phyloP scores from a whole-genome alignment of 2,797 vertebrate species.

The Tapirus indicus region DNA sequence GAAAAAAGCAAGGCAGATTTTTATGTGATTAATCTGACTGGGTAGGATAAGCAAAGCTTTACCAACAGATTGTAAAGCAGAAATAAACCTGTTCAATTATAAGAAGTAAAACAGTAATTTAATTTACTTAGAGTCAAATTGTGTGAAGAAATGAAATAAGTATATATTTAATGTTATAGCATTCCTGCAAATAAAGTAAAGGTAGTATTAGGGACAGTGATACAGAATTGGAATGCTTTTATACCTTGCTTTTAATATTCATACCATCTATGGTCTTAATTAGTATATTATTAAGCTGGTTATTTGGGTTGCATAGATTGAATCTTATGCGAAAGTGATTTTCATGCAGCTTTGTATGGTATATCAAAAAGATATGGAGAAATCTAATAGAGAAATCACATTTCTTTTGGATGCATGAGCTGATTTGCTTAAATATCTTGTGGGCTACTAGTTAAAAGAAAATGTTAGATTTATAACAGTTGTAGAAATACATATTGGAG shows the following conservation, averaged over 20 bases:
- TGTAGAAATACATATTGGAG: constrained; percentile 35
- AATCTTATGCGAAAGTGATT: not conserved
- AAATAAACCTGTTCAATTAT: not conserved
- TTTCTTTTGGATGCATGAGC: not conserved
- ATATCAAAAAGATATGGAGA: not conserved
- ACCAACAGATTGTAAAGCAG: not conserved
- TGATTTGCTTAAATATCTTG: constrained; percentile 30
- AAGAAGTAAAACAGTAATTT: not conserved
- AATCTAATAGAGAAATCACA: not conserved
- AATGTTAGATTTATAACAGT: not conserved
- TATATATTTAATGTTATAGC: not conserved
- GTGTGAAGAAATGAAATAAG: not conserved
- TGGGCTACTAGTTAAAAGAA: not conserved
- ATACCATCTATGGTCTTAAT: not conserved
- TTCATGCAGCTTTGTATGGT: not conserved
- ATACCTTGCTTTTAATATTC: not conserved
- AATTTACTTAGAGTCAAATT: not conserved
- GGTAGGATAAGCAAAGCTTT: not conserved
- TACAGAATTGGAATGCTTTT: not conserved
- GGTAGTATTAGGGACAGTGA: not conserved
- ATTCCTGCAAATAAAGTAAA: not conserved
- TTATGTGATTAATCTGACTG: not conserved
- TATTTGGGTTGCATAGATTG: not conserved
- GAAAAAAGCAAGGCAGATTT: not conserved
- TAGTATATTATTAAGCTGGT: not conserved